Evolutionary conservation across 2,888 invertebrate species (phyloP).

Genomic region (Allygus modestus): DNA sequence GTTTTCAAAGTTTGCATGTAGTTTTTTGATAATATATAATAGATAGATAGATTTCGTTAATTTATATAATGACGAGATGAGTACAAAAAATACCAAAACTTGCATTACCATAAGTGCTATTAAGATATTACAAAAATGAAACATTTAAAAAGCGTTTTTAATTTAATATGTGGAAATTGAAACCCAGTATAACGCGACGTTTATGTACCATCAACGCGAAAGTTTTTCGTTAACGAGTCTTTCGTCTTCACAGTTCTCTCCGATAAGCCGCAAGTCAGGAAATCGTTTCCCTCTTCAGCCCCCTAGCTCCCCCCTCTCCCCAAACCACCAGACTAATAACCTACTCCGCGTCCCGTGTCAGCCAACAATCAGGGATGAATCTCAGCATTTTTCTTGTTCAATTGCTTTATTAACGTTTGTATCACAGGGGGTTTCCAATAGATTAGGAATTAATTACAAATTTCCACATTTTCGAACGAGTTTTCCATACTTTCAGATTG

Average conservation of each 20-base stretch:
- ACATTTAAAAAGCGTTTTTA: too few species aligned
- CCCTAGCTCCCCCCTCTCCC: not conserved
- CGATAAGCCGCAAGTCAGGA: not conserved
- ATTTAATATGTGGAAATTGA: not conserved
- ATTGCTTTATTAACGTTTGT: slow-evolving; percentile 3
- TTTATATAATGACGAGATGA: too few species aligned
- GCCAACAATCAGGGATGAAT: slow-evolving; percentile 30
- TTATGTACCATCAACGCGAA: not conserved
- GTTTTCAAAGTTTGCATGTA: too few species aligned
- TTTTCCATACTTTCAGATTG: too few species aligned
- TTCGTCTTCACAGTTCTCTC: slow-evolving; percentile 10
- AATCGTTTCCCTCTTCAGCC: not conserved
- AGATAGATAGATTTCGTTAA: too few species aligned
- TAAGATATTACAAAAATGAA: too few species aligned
- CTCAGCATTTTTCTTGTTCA: slow-evolving; percentile 18
- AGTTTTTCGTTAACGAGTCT: slow-evolving; percentile 18
- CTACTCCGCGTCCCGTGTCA: not conserved
- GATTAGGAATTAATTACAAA: too few species aligned
- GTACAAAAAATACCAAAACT: too few species aligned
- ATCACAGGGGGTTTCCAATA: not conserved
- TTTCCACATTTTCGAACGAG: too few species aligned
- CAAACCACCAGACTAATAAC: slow-evolving; percentile 26
- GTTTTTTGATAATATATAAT: too few species aligned
- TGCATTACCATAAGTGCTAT: too few species aligned
- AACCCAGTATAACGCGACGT: not conserved